Evolutionary conservation across 2,888 invertebrate genomes (phyloP).

Genomic region (Athalia cordata): DNA sequence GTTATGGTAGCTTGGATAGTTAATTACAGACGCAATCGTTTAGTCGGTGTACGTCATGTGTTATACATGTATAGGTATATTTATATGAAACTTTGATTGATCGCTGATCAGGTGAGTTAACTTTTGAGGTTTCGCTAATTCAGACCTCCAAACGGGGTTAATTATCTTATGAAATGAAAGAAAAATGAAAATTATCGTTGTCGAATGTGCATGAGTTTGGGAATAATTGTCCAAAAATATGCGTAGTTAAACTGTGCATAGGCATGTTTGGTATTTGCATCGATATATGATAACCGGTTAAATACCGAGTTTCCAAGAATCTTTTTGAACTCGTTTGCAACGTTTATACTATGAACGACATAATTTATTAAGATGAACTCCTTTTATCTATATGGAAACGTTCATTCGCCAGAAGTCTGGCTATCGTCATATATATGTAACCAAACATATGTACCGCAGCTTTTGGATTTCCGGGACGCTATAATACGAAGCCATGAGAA

Average conservation of each 20-base stretch:
- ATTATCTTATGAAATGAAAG: constrained; percentile 26
- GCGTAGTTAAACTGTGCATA: not conserved
- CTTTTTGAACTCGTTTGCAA: constrained; percentile 67
- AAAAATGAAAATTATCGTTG: not conserved
- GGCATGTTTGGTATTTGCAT: too few species aligned
- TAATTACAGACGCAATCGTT: constrained; percentile 37
- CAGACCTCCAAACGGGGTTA: constrained; percentile 9
- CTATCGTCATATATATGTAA: constrained; percentile 61
- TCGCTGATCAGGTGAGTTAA: too few species aligned
- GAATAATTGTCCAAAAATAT: constrained; percentile 39
- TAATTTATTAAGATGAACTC: constrained; percentile 69
- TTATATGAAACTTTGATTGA: too few species aligned
- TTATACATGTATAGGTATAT: not conserved
- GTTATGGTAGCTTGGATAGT: constrained; percentile 23
- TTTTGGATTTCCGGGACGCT: too few species aligned
- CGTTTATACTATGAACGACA: constrained; percentile 61
- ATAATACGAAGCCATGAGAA: too few species aligned
- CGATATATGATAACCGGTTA: not conserved
- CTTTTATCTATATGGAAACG: constrained; percentile 45
- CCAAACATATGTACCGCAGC: constrained; percentile 50
- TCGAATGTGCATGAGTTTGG: not conserved
- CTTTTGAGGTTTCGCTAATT: not conserved
- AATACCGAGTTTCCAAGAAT: constrained; percentile 62
- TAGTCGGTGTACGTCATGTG: not conserved
- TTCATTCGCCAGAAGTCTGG: constrained; percentile 61